phyloP scores from a whole-genome alignment of 2,113 vertebrate species.

The Theristicus caerulescens region DNA sequence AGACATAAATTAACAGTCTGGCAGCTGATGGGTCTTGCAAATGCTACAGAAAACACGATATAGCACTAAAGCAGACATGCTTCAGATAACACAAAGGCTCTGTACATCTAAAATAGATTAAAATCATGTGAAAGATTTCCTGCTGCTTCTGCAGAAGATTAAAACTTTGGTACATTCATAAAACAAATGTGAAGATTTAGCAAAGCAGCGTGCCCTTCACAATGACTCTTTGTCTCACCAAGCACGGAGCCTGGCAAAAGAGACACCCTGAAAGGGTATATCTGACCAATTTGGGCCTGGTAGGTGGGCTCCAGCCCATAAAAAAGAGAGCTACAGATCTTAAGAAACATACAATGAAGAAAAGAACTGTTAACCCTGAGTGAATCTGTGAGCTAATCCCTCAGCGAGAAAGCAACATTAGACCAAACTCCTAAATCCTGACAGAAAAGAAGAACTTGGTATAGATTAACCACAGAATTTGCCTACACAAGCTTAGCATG shows the following conservation, averaged over 20 bases:
- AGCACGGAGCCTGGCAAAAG: not conserved
- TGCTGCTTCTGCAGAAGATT: constrained; percentile 48
- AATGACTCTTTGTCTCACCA: constrained; percentile 25
- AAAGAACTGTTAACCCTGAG: constrained; percentile 32
- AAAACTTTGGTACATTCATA: constrained; percentile 24
- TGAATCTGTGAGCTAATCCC: constrained; percentile 22
- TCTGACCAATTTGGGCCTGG: not conserved
- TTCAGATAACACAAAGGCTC: constrained; percentile 42
- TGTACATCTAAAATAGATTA: constrained; percentile 9
- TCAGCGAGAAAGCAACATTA: not conserved
- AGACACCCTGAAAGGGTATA: not conserved
- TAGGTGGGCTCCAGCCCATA: constrained; percentile 24
- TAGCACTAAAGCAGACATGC: constrained; percentile 4
- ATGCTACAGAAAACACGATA: constrained; percentile 20
- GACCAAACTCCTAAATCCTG: not conserved
- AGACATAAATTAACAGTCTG: constrained; percentile 24
- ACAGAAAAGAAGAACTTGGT: not conserved
- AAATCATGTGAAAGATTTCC: constrained; percentile 43
- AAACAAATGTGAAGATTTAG: constrained; percentile 45
- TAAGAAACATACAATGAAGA: not conserved
- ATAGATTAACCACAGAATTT: not conserved
- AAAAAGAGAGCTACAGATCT: not conserved
- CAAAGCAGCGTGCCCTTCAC: not conserved
- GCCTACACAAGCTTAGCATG: not conserved
- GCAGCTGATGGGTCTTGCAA: constrained; percentile 18